Conservation (phyloP, 1,140 invertebrate genomes). For the Caerostris extrusa region DNA sequence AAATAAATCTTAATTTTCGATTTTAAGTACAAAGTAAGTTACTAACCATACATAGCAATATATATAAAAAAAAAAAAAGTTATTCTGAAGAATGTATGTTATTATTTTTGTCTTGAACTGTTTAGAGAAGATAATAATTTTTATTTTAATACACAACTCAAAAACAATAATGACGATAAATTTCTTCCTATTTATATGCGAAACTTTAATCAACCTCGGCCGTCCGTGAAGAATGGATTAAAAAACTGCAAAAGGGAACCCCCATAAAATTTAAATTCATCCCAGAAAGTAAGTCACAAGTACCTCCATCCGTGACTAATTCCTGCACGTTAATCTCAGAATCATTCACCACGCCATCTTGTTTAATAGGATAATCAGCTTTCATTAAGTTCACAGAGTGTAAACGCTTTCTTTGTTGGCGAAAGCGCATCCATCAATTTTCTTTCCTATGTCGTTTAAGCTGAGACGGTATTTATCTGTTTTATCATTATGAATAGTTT, state of each 20-base stretch:
- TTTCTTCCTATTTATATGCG: neutral
- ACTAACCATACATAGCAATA: too few species aligned
- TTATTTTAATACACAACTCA: too few species aligned
- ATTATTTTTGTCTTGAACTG: too few species aligned
- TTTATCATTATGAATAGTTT: conserved; percentile 6
- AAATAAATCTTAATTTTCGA: too few species aligned
- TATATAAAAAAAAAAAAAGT: too few species aligned
- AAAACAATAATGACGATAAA: neutral
- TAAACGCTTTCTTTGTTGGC: conserved; percentile 12
- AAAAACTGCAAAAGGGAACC: neutral
- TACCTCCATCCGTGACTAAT: conserved; percentile 18
- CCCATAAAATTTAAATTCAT: neutral
- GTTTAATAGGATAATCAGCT: conserved; percentile 23
- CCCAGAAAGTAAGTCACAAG: neutral
- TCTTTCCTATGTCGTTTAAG: conserved; percentile 20
- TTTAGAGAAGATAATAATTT: too few species aligned
- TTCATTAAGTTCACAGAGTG: conserved; percentile 45
- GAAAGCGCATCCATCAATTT: neutral
- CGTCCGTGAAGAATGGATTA: neutral
- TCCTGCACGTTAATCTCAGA: neutral
- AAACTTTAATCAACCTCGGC: neutral
- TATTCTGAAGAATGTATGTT: too few species aligned
- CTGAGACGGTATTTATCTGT: conserved; percentile 4
- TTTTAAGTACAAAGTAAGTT: too few species aligned
- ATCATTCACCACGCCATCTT: conserved; percentile 13